Base-by-base conservation (phyloP, 2,113 vertebrate species). In the Azemiops feae region DNA sequence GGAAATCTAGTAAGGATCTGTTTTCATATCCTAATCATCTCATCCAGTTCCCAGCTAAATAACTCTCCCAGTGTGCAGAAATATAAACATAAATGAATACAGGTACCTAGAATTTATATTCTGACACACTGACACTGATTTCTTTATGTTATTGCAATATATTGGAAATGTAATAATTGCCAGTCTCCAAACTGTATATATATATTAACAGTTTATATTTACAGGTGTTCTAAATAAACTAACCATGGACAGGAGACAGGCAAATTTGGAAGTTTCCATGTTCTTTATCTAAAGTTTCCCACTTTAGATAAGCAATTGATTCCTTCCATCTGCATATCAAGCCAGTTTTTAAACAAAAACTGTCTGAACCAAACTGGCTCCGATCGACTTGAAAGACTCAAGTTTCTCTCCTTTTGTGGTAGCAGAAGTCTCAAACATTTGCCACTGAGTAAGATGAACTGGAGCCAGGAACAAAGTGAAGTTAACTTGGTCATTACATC, bases 401-500 rank as follows among this genome's bases (percentile, higher is more conserved):
- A 85, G 23, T 47, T 14, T 91, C 4, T 93, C 30, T 94, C 4
- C 27, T 88, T 91, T 69, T 95, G 87, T 95, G 91, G 23, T 92
- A 92, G 47, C 64, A 92, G 30, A 91, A 87, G 34, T 81, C 57
- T 53, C 11, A 1, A 95, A 94, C 93, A 92, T 45, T 90, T 96
- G 95, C 90, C 74, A 90, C 93, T 81, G n/a, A 95, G 50, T 91
- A 94, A 93, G 91, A 89, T 91, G 89, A 96, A 91, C 5, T 57
- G 69, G 69, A 90, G 93, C 93, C 95, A 96, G 91, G 93, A 96
- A 92, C 90, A 92, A 94, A 94, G 0, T 87, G 86, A 93, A 86
- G 86, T 52, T 69, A 25, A 85, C 91, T 92, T 93, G 90, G 52
- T 34, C 47, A 20, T 69, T 91, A 88, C 92, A 92, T 90, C 93